Evolutionary conservation across 2,113 vertebrate species (phyloP).

Genomic region (Takifugu bimaculatus): DNA sequence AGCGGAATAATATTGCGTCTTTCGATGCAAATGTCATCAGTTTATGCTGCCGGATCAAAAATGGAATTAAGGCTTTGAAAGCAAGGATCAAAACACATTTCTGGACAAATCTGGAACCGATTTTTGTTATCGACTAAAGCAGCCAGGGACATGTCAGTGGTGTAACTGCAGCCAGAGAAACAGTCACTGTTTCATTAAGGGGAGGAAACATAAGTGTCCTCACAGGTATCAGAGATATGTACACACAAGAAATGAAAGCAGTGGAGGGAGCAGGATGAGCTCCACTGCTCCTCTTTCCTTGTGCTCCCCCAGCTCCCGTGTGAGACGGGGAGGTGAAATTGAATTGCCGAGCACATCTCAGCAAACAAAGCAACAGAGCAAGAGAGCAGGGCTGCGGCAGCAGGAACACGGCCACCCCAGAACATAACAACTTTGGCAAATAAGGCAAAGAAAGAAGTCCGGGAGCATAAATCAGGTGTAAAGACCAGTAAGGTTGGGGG

Average conservation of each 20-base stretch:
- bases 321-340: constrained; percentile 63
- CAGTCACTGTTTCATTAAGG: constrained; percentile 9
- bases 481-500: constrained; percentile 7
- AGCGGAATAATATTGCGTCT: constrained; percentile 9
- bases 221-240: constrained; percentile 10
- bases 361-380: constrained; percentile 57
- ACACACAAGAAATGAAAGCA: constrained; percentile 16
- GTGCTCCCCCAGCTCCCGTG: constrained; percentile 41
- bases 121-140: constrained; percentile 7
- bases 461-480: constrained; percentile 31
- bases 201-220: constrained; percentile 12
- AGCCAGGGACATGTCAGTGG: constrained; percentile 1
- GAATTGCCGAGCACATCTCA: constrained; percentile 63
- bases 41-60: constrained; percentile 15
- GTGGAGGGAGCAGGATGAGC: constrained; percentile 49
- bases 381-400: constrained; percentile 39
- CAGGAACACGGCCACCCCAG: constrained; percentile 47
- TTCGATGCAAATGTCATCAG: constrained; percentile 18
- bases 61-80: constrained; percentile 37
- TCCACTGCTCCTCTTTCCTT: constrained; percentile 49
- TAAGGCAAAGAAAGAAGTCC: constrained; percentile 44
- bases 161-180: constrained; percentile 3
- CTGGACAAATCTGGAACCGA: constrained; percentile 19
- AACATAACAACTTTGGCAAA: constrained; percentile 42
- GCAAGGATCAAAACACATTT: constrained; percentile 31